Conservation (phyloP, 2,888 invertebrate genomes). For the Aleiodes testaceus region DNA sequence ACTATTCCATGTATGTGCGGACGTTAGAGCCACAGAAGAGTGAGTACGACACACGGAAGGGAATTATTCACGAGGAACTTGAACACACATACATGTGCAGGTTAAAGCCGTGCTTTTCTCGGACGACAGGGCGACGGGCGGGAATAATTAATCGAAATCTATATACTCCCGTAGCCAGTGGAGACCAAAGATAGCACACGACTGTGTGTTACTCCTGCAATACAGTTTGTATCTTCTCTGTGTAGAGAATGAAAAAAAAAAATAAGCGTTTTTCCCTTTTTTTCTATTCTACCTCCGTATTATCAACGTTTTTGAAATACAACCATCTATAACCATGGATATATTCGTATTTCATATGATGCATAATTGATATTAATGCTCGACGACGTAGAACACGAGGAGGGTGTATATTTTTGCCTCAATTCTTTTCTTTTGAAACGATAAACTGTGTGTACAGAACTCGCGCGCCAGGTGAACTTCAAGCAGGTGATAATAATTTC, state of each 20-base stretch:
- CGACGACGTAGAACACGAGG: slow-evolving; percentile 51
- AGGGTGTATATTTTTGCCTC: slow-evolving; percentile 43
- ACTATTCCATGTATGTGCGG: background rate
- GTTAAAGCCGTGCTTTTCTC: slow-evolving; percentile 47
- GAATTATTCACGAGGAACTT: slow-evolving; percentile 49
- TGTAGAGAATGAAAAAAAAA: slow-evolving; percentile 1
- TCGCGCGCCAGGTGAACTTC: slow-evolving; percentile 13
- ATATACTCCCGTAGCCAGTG: slow-evolving; percentile 48
- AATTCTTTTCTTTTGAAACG: slow-evolving; percentile 9
- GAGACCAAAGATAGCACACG: slow-evolving; percentile 37
- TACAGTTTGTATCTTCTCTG: slow-evolving; percentile 22
- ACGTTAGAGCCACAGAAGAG: slow-evolving; percentile 15
- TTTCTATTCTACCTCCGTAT: slow-evolving; percentile 16
- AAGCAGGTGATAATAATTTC: slow-evolving; percentile 18
- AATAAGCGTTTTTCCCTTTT: background rate
- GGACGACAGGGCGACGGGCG: slow-evolving; percentile 47
- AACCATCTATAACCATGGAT: slow-evolving; percentile 20
- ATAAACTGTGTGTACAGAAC: slow-evolving; percentile 19
- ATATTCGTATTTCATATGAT: slow-evolving; percentile 48
- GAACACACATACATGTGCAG: slow-evolving; percentile 12
- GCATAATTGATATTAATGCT: slow-evolving; percentile 61
- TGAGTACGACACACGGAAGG: slow-evolving; percentile 45
- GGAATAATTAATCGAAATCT: slow-evolving; percentile 64
- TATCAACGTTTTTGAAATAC: slow-evolving; percentile 18
- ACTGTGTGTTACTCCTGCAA: slow-evolving; percentile 21